These are phyloP conservation scores for Mesochorus sp. DNA, from an alignment of 2,888 invertebrate species.

Conservation along the genomic window DNA sequence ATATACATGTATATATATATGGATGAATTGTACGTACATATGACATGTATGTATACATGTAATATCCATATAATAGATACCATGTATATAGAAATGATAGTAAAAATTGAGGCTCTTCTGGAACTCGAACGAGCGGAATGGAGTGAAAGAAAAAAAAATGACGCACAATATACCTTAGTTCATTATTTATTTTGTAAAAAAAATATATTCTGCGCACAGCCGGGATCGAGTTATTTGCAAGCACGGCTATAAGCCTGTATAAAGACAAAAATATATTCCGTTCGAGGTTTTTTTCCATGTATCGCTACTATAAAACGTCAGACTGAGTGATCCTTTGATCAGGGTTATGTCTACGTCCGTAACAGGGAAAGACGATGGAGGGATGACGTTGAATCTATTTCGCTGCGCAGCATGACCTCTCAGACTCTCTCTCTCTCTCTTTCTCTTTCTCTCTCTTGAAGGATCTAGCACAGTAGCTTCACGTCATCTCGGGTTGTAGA, in stretches of 20 bases:
- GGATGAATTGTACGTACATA: neutral
- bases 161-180: no score
- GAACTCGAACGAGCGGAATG: no score
- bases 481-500: slow-evolving; percentile 24
- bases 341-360: slow-evolving; percentile 18
- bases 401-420: slow-evolving; percentile 41
- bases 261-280: neutral
- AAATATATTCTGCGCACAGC: neutral
- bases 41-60: no score
- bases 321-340: slow-evolving; percentile 44
- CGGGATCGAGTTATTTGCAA: neutral
- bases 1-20: slow-evolving; percentile 5
- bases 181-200: neutral
- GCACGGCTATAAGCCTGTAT: no score
- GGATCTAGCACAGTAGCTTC: slow-evolving; percentile 7
- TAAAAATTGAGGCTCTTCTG: no score
- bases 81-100: no score
- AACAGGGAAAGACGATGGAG: slow-evolving; percentile 30
- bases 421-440: no score
- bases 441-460: no score
- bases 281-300: neutral
- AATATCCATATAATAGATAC: no score
- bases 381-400: slow-evolving; percentile 46
- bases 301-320: slow-evolving; percentile 36
- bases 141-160: no score